Conservation (phyloP, 2,888 invertebrate species). For the Zhuqinia jingwanae region DNA sequence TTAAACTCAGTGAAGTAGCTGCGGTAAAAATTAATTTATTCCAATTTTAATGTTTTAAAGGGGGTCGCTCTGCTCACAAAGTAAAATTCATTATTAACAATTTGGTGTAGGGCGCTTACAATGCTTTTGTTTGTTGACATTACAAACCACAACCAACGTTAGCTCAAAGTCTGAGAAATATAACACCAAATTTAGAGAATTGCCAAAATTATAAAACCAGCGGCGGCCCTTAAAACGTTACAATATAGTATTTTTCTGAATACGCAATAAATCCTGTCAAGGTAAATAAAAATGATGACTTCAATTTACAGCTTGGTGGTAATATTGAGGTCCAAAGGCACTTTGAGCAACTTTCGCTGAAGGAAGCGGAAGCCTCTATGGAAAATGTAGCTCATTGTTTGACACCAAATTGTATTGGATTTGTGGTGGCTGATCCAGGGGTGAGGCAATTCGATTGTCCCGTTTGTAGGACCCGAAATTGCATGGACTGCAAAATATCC, state of each 20-base stretch:
- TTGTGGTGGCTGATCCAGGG: neutral
- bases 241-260: no score
- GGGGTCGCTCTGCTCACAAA: no score
- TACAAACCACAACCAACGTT: no score
- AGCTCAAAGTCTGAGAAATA: neutral
- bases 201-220: neutral
- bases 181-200: neutral
- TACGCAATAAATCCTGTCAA: no score
- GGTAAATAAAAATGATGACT: no score
- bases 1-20: conserved; percentile 34
- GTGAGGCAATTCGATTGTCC: conserved; percentile 37
- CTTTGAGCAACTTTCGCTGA: conserved; percentile 44
- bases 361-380: conserved; percentile 33
- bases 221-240: no score
- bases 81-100: no score
- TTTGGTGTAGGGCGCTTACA: no score
- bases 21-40: neutral
- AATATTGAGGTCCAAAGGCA: conserved; percentile 31
- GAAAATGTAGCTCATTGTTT: conserved; percentile 37
- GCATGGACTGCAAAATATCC: conserved; percentile 55
- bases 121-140: no score
- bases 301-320: conserved; percentile 27
- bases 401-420: conserved; percentile 25
- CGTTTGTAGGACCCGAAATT: conserved; percentile 32
- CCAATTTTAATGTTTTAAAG: no score